Evolutionary conservation across 2,113 vertebrate species (phyloP).

Genomic region (Myotis yumanensis): DNA sequence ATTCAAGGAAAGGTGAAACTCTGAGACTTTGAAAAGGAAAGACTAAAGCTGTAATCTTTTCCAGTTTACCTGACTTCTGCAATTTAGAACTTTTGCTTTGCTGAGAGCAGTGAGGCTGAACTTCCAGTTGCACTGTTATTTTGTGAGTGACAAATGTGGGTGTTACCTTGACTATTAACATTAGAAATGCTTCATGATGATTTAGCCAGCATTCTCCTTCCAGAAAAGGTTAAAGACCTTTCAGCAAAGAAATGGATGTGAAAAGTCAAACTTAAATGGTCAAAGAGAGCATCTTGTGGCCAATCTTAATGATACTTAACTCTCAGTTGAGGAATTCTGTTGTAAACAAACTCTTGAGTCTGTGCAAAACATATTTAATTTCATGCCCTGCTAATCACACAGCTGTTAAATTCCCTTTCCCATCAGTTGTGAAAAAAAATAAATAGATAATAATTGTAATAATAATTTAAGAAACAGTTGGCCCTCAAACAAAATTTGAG

Average conservation of each 20-base stretch:
- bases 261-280: conserved; percentile 27
- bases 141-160: background rate
- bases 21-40: background rate
- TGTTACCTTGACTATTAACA: background rate
- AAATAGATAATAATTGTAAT: conserved; percentile 75
- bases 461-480: conserved; percentile 79
- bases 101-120: background rate
- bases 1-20: background rate
- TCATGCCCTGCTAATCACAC: conserved; percentile 87
- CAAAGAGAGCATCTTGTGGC: background rate
- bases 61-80: background rate
- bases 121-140: background rate
- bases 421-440: conserved; percentile 77
- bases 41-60: background rate
- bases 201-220: background rate
- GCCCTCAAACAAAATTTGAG: conserved; percentile 78
- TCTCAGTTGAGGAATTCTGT: conserved; percentile 79
- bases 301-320: conserved; percentile 75
- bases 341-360: conserved; percentile 83
- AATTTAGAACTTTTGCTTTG: background rate
- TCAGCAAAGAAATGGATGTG: conserved; percentile 38
- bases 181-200: background rate
- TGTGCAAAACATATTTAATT: conserved; percentile 85
- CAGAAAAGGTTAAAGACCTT: conserved; percentile 4
- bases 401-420: conserved; percentile 83